A percentile compares a stretch with the other conserved stretches of the same genome.
phyloP scores from a whole-genome alignment of 2,888 invertebrate species.

The Dryadula phaetusa region DNA sequence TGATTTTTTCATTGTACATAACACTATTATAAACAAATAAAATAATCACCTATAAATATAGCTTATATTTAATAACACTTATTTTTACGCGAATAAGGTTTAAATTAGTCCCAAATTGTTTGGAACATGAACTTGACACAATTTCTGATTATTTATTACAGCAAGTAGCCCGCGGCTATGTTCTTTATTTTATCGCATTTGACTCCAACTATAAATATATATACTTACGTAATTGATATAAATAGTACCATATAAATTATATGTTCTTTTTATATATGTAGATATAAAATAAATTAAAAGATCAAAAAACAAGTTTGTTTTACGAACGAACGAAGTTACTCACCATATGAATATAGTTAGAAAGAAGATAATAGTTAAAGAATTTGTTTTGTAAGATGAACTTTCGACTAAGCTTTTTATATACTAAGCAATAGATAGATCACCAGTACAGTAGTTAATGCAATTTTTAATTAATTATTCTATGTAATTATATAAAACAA shows the following conservation, averaged over 20 bases:
- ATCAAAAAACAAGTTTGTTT: background rate
- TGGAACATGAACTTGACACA: conserved; percentile 36
- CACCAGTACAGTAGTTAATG: no score
- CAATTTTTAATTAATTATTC: no score
- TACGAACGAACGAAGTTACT: no score
- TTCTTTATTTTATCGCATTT: conserved; percentile 6
- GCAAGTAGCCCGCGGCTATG: conserved; percentile 23
- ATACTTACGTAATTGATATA: conserved; percentile 24
- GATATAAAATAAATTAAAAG: background rate
- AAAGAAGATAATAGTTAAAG: no score
- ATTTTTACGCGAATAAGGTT: conserved; percentile 21
- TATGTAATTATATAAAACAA: no score
- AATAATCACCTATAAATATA: conserved; percentile 15
- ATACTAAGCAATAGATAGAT: no score
- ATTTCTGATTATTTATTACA: conserved; percentile 28
- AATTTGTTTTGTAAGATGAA: no score
- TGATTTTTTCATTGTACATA: conserved; percentile 24
- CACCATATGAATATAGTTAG: no score
- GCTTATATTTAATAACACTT: background rate
- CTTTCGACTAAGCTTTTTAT: no score
- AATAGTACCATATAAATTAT: conserved; percentile 23
- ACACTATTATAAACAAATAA: conserved; percentile 24
- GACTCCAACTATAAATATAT: conserved; percentile 25
- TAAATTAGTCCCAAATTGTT: conserved; percentile 16
- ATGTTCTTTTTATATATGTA: background rate